These are phyloP conservation scores for Ips typographus DNA, from an alignment of 1,140 invertebrate species.

Conservation along the genomic window DNA sequence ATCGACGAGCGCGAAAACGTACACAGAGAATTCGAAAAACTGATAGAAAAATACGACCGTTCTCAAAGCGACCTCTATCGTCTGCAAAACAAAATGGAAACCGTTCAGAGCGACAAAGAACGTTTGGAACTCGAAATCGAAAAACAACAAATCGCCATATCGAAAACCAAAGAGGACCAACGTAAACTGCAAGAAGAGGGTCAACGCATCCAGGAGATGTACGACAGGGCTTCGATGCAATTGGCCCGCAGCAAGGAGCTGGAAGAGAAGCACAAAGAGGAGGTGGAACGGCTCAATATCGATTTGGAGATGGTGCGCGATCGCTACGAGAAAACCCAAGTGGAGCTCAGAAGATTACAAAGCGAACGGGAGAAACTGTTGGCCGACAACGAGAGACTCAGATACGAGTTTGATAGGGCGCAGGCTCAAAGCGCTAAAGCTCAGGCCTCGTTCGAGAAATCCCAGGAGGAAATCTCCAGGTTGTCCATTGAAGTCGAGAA, in stretches of 20 bases:
- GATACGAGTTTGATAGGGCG: conserved; percentile 81
- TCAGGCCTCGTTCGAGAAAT: conserved; percentile 80
- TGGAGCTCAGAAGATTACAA: conserved; percentile 77
- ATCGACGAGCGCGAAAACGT: conserved; percentile 85
- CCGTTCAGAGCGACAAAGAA: conserved; percentile 82
- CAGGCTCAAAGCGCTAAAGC: conserved; percentile 81
- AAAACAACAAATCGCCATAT: conserved; percentile 74
- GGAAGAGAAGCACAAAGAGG: conserved; percentile 89
- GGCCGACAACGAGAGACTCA: conserved; percentile 79
- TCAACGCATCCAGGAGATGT: conserved; percentile 80
- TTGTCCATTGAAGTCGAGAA: conserved; percentile 87
- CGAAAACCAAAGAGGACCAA: conserved; percentile 82
- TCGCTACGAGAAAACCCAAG: conserved; percentile 84
- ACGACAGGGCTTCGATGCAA: conserved; percentile 81
- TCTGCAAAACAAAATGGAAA: conserved; percentile 83
- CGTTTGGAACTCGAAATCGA: conserved; percentile 82
- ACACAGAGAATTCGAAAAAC: conserved; percentile 88
- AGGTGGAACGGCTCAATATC: conserved; percentile 75
- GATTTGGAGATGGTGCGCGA: conserved; percentile 85
- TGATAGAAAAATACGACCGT: conserved; percentile 91
- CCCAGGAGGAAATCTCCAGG: conserved; percentile 83
- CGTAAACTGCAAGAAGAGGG: conserved; percentile 84
- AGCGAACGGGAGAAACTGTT: conserved; percentile 84
- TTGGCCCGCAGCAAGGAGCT: conserved; percentile 80
- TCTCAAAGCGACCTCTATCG: conserved; percentile 86